These are phyloP conservation scores for Acanthaster planci DNA, from an alignment of 35 echinoderm and acorn worm species.

Conservation along the genomic window DNA sequence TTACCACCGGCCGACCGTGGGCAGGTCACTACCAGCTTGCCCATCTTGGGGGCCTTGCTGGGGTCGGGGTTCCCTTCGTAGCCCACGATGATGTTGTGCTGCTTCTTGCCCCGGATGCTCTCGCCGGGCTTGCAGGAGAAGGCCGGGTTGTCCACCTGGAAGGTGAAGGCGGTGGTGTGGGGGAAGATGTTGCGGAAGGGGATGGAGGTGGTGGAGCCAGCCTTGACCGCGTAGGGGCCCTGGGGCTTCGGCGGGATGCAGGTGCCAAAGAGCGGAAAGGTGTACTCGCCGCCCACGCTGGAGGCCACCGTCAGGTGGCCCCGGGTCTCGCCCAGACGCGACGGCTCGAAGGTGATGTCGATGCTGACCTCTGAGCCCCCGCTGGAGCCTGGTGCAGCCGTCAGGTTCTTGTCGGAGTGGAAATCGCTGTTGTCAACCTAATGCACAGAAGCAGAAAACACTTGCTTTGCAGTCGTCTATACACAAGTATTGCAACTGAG, in stretches of 20 bases:
- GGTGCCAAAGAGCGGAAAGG: constrained; percentile 88
- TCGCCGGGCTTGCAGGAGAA: constrained; percentile 85
- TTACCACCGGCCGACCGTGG: constrained; percentile 87
- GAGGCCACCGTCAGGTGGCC: constrained; percentile 75
- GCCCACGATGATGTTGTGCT: constrained; percentile 87
- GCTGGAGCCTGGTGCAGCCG: constrained; percentile 90
- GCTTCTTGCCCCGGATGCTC: constrained; percentile 94
- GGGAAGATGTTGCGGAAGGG: constrained; percentile 98
- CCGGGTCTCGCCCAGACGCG: constrained; percentile 81
- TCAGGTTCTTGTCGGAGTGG: constrained; percentile 91
- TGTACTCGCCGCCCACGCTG: constrained; percentile 80
- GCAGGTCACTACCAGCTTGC: constrained; percentile 93
- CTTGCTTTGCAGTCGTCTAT: no score
- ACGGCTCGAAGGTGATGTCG: constrained; percentile 94
- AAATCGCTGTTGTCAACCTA: constrained; percentile 96
- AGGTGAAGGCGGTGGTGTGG: constrained; percentile 94
- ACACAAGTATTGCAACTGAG: no score
- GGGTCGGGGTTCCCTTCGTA: constrained; percentile 92
- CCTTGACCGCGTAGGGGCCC: constrained; percentile 94
- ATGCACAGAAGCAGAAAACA: no score
- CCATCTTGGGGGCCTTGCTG: constrained; percentile 97
- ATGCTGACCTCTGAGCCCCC: constrained; percentile 92
- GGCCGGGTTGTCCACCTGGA: constrained; percentile 93
- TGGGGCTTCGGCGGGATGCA: constrained; percentile 92
- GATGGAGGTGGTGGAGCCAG: constrained; percentile 83